Evolutionary conservation across 2,888 invertebrate species (phyloP).

Genomic region (Melieria picta): DNA sequence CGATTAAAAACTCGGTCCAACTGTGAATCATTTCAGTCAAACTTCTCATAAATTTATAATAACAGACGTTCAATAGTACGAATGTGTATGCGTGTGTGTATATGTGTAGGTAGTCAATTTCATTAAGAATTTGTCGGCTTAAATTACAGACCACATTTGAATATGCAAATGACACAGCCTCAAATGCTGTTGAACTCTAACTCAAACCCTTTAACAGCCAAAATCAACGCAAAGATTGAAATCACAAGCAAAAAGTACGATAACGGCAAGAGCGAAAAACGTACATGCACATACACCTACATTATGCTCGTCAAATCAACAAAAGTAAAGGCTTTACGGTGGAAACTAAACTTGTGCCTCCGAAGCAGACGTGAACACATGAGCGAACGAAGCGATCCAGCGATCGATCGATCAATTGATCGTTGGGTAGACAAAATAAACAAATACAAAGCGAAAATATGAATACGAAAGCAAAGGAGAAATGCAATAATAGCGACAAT

Average conservation of each 20-base stretch:
- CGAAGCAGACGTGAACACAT: no score
- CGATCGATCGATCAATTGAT: background rate
- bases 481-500: slow-evolving; percentile 2
- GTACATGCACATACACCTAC: no score
- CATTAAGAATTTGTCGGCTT: background rate
- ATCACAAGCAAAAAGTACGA: background rate
- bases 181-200: slow-evolving; percentile 32
- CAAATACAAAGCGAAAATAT: slow-evolving; percentile 15
- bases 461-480: background rate
- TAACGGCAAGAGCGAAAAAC: no score
- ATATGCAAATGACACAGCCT: slow-evolving; percentile 1
- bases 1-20: no score
- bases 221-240: background rate
- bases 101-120: background rate
- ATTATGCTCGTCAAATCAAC: no score
- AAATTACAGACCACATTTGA: background rate
- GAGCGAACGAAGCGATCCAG: no score
- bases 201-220: slow-evolving; percentile 16
- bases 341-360: no score
- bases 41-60: no score
- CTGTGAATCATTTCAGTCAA: no score
- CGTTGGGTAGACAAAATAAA: slow-evolving; percentile 21
- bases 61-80: no score
- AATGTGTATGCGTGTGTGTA: background rate
- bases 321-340: no score